Base-by-base conservation (phyloP, 2,888 invertebrate species). In the Micoletzkya japonica region DNA sequence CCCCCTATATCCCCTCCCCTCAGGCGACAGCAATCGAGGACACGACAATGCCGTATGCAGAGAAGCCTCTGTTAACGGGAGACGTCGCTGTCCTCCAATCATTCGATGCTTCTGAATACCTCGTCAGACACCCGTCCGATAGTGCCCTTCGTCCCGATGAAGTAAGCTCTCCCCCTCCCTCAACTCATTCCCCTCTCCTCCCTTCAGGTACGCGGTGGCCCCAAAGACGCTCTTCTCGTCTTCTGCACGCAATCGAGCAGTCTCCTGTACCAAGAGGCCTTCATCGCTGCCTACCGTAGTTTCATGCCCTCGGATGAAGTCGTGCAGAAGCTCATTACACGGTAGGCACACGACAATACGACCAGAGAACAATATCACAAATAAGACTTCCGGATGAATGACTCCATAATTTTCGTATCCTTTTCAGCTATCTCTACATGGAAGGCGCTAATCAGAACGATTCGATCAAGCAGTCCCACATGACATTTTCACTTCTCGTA, bases 211-310 rank as follows among this genome's bases (percentile, higher is more conserved):
- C 90, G 94, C 72, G 97, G 97, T 10, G 97, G 96, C 7, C 91
- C 92, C 74, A 91, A 93, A 1, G 95, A 97, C 87, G 95, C 95
- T 0, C 90, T 98, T 68, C 91, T 97, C 75, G 94, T 96, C 54
- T 93, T 95, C 85, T 97, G 97, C 59, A 95, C 95, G 70, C 93
- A 93, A 87, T 93, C 93, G 7, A 72, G 74, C 72, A 79, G 76
- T 39, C 92, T 94, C 88, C 90, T 93, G 87, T 95, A 93, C 88
- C 94, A 94, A 89, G 97, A 98, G 89, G 96, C 97, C 76, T 98
- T 98, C 88, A 90, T 97, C 81, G 94, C 95, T 69, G 98, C 97
- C 73, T 98, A 97, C 88, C 77, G 82, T 36, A 79, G 81, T 63
- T 83, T 83, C 73, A 77, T 81, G 70, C 74, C 78, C 32, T 77